Evolutionary conservation across 2,113 vertebrate genomes (phyloP), one percentile per base, ranked within the genome.

Genomic region (Brienomyrus longianalis): DNA sequence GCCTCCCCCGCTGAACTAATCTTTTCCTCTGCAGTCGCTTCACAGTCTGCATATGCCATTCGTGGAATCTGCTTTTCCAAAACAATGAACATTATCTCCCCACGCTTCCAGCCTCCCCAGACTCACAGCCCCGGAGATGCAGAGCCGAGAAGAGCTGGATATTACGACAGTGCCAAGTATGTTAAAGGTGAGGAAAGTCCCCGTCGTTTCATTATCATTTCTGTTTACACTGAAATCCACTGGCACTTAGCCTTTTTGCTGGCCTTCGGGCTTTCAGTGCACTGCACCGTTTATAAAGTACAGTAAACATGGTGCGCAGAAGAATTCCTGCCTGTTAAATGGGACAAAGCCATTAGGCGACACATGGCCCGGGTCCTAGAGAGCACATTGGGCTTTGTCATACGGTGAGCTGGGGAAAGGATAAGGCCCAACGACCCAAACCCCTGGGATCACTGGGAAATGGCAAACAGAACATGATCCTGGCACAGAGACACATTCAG

Each of bases 41-140:
- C 50, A 3, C 45, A 50, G 84, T 23, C 50, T 56, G 77, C 50
- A 47, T 10, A 51, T 27, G 83, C 31, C 45, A 10, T 54, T 52
- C 13, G 10, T 11, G 31, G 56, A 62, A 23, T 19, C 85, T 13
- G 13, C 66, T 62, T 89, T 35, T n/a, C 59, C 15, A 90, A n/a
- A 88, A 88, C 47, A 47, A 85, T 62, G 83, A 90, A 87, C 21
- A 89, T 62, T 47, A 47, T n/a, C 35, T 89, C 48, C 83, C 23
- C 89, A 89, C 21, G 86, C 92, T 91, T 92, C 83, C 89, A 13
- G 86, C 13, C 54, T 88, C 66, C 77, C 86, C 43, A 88, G 86
- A 35, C 56, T 9, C 74, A 54, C 47, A 50, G 87, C 88, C 89
- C 89, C 86, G 35, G 80, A 90, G 43, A 31, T 2, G 43, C 52